Percentiles rank a stretch among this genome's conserved stretches.
phyloP scores from a whole-genome alignment of 2,113 vertebrate species.

The Eleginops maclovinus region DNA sequence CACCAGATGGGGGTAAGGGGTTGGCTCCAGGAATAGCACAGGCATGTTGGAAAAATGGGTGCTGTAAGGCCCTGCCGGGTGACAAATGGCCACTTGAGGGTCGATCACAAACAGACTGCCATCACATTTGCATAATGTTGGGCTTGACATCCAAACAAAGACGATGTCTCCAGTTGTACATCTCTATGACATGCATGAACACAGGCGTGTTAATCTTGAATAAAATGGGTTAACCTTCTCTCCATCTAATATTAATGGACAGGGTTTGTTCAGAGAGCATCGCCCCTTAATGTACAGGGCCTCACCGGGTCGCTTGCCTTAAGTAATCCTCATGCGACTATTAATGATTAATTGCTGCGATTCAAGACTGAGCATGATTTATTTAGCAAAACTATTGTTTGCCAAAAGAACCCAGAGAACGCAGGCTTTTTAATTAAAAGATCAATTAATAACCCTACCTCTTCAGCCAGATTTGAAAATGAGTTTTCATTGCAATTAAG shows the following conservation, averaged over 20 bases:
- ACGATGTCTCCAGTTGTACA: constrained; percentile 18
- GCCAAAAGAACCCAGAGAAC: constrained; percentile 64
- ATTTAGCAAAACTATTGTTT: constrained; percentile 74
- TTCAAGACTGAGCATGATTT: constrained; percentile 74
- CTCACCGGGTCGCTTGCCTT: constrained; percentile 24
- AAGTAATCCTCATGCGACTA: constrained; percentile 50
- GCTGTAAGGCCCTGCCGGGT: constrained; percentile 54
- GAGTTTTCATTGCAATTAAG: constrained; percentile 84
- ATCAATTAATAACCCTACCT: constrained; percentile 84
- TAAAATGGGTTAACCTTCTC: constrained; percentile 42
- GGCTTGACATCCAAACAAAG: constrained; percentile 58
- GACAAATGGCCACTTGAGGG: constrained; percentile 72
- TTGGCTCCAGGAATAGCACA: constrained; percentile 79
- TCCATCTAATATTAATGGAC: constrained; percentile 55
- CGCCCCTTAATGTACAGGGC: constrained; percentile 39
- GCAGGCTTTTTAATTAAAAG: constrained; percentile 80
- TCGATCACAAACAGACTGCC: constrained; percentile 61
- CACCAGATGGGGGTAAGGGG: constrained; percentile 75
- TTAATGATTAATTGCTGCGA: constrained; percentile 77
- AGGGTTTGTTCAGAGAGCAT: constrained; percentile 39
- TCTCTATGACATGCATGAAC: constrained; percentile 25
- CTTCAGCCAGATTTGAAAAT: constrained; percentile 82
- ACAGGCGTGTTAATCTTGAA: constrained; percentile 35
- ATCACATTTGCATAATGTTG: constrained; percentile 53
- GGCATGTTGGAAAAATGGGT: constrained; percentile 66